Conservation (phyloP, 2,888 invertebrate species). For the Gerris lacustris region DNA sequence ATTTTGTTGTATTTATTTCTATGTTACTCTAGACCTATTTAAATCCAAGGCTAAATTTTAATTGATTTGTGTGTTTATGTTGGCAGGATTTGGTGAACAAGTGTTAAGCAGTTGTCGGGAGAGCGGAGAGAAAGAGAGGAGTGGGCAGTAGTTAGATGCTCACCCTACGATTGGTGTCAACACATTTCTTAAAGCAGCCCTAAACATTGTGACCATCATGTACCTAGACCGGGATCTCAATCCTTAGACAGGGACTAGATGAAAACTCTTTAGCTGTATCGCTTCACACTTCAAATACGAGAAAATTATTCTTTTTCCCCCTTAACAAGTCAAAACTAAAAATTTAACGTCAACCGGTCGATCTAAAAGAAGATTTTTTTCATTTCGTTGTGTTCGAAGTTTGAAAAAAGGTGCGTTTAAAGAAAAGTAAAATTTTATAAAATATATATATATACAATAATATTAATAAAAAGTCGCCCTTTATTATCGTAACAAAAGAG, state of each 20-base stretch:
- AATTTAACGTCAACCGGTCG: too few species aligned
- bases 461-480: not conserved
- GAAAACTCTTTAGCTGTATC: not conserved
- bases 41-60: too few species aligned
- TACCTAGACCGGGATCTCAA: constrained; percentile 68
- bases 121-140: not conserved
- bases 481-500: not conserved
- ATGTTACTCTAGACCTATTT: too few species aligned
- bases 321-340: too few species aligned
- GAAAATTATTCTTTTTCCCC: too few species aligned
- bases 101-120: not conserved
- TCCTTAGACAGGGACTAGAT: constrained; percentile 29
- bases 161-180: constrained; percentile 83
- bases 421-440: not conserved
- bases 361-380: too few species aligned
- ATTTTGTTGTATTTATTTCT: too few species aligned
- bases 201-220: constrained; percentile 51
- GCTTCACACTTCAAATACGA: too few species aligned
- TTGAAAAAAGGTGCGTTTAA: too few species aligned
- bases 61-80: too few species aligned
- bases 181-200: constrained; percentile 86
- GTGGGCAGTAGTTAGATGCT: constrained; percentile 48
- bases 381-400: too few species aligned
- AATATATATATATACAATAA: not conserved
- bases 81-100: not conserved